These are phyloP conservation scores for Sarcophaga bullata DNA, from an alignment of 1,140 invertebrate species.

Conservation along the genomic window DNA sequence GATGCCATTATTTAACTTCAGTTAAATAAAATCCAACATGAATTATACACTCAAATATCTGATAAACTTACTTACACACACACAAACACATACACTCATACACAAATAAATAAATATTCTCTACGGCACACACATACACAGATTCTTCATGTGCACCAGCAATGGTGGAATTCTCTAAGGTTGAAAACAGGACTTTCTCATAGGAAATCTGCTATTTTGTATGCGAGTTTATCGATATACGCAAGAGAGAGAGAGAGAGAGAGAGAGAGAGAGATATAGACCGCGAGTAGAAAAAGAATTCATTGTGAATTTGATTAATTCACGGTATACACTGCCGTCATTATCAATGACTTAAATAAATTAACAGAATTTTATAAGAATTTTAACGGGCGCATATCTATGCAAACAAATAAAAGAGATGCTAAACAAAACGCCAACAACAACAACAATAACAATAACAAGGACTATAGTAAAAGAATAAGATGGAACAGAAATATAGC, in stretches of 20 bases:
- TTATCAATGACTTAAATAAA: conserved; percentile 23
- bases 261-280: neutral
- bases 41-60: too few species aligned
- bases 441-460: neutral
- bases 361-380: conserved; percentile 33
- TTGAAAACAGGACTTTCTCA: too few species aligned
- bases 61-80: too few species aligned
- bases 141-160: too few species aligned
- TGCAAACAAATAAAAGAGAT: neutral
- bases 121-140: neutral
- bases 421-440: neutral
- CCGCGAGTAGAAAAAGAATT: neutral
- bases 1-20: conserved; percentile 18
- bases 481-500: too few species aligned
- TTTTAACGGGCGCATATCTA: neutral
- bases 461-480: too few species aligned
- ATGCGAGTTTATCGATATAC: too few species aligned
- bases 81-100: neutral
- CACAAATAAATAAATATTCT: neutral
- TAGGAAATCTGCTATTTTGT: too few species aligned
- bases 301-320: conserved; percentile 25
- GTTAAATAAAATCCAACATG: neutral
- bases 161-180: too few species aligned
- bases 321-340: conserved; percentile 25
- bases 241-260: too few species aligned